Evolutionary conservation across 2,797 vertebrate genomes (phyloP).

Genomic region (Chelidonichthys spinosus): DNA sequence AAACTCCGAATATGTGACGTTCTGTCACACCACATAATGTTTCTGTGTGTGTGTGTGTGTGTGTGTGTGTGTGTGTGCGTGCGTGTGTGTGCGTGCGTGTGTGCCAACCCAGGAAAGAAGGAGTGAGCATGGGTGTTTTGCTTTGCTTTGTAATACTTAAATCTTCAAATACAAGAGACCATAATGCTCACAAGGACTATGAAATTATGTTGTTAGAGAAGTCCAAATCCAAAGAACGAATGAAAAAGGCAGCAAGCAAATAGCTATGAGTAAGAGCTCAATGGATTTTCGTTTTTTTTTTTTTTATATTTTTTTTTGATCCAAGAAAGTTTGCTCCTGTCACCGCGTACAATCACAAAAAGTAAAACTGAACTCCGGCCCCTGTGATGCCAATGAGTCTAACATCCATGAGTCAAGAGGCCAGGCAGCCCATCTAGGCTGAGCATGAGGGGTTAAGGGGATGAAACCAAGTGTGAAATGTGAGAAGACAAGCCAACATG

Average conservation of each 20-base stretch:
- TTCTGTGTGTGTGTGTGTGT: conserved; percentile 17
- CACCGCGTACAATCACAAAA: conserved; percentile 45
- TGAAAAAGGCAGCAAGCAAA: conserved; percentile 21
- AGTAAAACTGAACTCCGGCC: conserved; percentile 55
- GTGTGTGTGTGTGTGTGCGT: conserved; percentile 20
- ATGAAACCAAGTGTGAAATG: conserved; percentile 85
- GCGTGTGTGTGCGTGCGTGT: not conserved
- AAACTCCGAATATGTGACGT: conserved; percentile 77
- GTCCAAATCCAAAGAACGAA: conserved; percentile 6
- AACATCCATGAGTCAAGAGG: conserved; percentile 80
- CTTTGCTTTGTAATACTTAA: conserved; percentile 53
- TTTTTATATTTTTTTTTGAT: conserved; percentile 22
- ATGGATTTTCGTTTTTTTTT: conserved; percentile 3
- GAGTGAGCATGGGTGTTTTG: conserved; percentile 42
- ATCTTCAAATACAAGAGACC: conserved; percentile 26
- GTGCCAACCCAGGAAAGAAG: conserved; percentile 34
- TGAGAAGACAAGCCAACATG: conserved; percentile 84
- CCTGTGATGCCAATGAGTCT: conserved; percentile 68
- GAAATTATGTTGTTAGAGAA: conserved; percentile 20
- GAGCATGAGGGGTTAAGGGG: conserved; percentile 78
- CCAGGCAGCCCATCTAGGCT: conserved; percentile 69
- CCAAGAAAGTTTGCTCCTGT: conserved; percentile 27
- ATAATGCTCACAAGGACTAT: conserved; percentile 8
- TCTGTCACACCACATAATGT: conserved; percentile 74
- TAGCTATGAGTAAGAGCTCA: conserved; percentile 6